Conservation (phyloP, 1,140 invertebrate species). For the Drosophila varians region DNA sequence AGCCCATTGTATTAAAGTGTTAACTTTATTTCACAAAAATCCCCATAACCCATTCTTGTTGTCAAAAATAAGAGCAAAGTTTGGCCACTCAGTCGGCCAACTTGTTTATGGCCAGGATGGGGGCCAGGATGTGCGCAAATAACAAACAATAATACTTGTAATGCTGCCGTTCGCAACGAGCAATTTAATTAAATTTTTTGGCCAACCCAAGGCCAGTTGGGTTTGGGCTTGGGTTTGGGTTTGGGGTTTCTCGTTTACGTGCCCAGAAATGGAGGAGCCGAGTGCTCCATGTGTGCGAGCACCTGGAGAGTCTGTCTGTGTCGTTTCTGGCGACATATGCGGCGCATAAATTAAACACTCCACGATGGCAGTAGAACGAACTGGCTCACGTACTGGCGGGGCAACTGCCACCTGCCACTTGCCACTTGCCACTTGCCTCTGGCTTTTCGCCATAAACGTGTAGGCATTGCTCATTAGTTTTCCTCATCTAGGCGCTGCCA, state of each 20-base stretch:
- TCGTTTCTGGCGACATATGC: conserved; percentile 69
- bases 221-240: conserved; percentile 7
- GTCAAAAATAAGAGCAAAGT: conserved; percentile 3
- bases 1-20: not conserved
- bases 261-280: conserved; percentile 13
- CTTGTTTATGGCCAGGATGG: conserved; percentile 51
- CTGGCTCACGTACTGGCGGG: conserved; percentile 43
- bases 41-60: not conserved
- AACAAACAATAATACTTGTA: conserved; percentile 59
- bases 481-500: conserved; percentile 25
- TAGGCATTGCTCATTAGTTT: conserved; percentile 79
- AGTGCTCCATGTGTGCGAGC: conserved; percentile 5
- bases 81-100: conserved; percentile 22
- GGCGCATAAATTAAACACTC: conserved; percentile 78
- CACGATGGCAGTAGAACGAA: conserved; percentile 28
- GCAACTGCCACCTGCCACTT: conserved; percentile 31
- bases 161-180: conserved; percentile 47
- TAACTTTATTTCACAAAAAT: not conserved
- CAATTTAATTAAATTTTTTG: conserved; percentile 78
- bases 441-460: conserved; percentile 66
- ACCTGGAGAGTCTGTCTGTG: conserved; percentile 48
- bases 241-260: conserved; percentile 43
- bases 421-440: conserved; percentile 47
- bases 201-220: conserved; percentile 33
- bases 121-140: conserved; percentile 22